phyloP scores from a whole-genome alignment of 2,888 invertebrate genomes.

The Andricus curvator region DNA sequence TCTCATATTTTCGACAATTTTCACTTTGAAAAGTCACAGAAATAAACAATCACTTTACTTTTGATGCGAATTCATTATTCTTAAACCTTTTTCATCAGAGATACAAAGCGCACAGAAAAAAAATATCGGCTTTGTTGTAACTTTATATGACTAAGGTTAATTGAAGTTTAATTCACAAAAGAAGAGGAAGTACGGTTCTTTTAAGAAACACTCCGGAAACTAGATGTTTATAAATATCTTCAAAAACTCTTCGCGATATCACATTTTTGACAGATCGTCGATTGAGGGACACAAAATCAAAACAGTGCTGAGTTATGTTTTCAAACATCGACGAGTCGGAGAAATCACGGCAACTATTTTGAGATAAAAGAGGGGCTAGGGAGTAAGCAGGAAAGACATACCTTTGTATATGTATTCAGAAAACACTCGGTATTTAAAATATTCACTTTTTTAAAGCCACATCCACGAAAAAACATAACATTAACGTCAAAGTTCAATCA shows the following conservation, averaged over 20 bases:
- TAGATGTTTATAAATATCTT: neutral
- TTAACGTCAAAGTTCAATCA: constrained; percentile 2
- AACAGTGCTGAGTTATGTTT: constrained; percentile 22
- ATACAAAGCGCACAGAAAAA: neutral
- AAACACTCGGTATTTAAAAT: constrained; percentile 13
- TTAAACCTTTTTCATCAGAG: neutral
- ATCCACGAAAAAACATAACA: constrained; percentile 14
- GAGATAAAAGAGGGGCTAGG: neutral
- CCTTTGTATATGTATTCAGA: constrained; percentile 4
- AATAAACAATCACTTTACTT: neutral
- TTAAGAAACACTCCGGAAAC: neutral
- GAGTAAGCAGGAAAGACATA: neutral
- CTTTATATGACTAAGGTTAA: neutral
- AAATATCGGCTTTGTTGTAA: constrained; percentile 6
- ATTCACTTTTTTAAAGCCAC: constrained; percentile 10
- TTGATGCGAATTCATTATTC: neutral
- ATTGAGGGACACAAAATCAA: neutral
- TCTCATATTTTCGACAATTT: neutral
- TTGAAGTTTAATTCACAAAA: constrained; percentile 8
- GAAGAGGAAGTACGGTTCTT: constrained; percentile 12
- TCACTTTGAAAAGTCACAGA: neutral
- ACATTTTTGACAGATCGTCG: neutral
- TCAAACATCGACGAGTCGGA: constrained; percentile 17
- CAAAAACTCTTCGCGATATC: neutral
- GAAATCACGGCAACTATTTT: neutral